Evolutionary conservation across 2,113 vertebrate genomes (phyloP), one percentile per base, ranked within the genome.

Genomic region (Crotalus viridis): DNA sequence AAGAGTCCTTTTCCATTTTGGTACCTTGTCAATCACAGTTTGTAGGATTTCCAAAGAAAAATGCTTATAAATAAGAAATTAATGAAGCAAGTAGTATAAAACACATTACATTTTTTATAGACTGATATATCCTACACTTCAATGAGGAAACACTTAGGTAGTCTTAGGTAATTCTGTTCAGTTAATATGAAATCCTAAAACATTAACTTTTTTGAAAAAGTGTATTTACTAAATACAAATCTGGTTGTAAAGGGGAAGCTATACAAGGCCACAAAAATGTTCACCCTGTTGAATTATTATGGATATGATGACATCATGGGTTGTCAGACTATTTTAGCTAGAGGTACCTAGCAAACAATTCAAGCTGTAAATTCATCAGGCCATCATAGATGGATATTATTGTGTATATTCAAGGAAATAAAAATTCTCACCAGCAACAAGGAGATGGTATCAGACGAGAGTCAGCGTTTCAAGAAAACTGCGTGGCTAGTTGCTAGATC

Each of bases 61-160:
- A 0, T 59, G 90, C 89, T 26, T 94, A 93, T 93, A 89, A 93
- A 92, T 92, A 92, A 89, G 87, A 91, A 96, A 91, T n/a, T 39
- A 48, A 87, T 52, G 13, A 28, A 33, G 15, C 46, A 52, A 94
- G 92, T 91, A 26, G 2, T 91, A 10, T 56, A 95, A 94, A 6
- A 17, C 87, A 94, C n/a, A 93, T 6, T 5, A 91, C 89, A 88
- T 22, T 81, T 56, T 81, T 81, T 9, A 81, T 81, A 43, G 74
- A 43, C 74, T 81, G 74, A 81, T 7, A 81, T 7, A 39, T 43
- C 33, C 17, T 43, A 81, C 17, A 39, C 33, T 43, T 43, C 33
- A 8, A 7, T 21, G 19, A 21, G 33, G 33, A 81, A 81, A 43
- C 33, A 43, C 33, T 81, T 39, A 81, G 7, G 19, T 43, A 81